Evolutionary conservation across 2,797 vertebrate genomes (phyloP).

Genomic region (Danio albolineatus): DNA sequence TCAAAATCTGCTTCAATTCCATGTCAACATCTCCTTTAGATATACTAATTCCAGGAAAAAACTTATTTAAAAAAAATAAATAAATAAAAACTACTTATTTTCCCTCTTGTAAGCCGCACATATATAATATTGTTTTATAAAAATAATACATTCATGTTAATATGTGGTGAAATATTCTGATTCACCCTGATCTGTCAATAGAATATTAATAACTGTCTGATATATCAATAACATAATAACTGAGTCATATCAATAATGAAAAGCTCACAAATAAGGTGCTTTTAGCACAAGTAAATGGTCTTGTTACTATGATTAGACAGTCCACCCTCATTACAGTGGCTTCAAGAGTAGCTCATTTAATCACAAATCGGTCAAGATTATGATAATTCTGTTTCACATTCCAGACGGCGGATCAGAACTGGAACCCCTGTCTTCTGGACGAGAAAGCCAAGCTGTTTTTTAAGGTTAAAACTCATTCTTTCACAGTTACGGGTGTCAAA

Average conservation of each 20-base stretch:
- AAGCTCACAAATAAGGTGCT: too few relatives aligned
- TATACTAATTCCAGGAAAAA: too few relatives aligned
- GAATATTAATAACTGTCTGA: too few relatives aligned
- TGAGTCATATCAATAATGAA: too few relatives aligned
- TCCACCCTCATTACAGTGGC: neutral
- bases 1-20: too few relatives aligned
- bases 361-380: neutral
- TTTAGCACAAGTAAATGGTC: neutral
- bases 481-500: neutral
- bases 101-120: too few relatives aligned
- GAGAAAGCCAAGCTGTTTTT: slow-evolving; percentile 92
- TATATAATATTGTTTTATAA: neutral
- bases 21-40: too few relatives aligned
- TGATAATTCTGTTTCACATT: slow-evolving; percentile 48
- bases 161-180: neutral
- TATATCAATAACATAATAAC: too few relatives aligned
- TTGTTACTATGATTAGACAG: neutral
- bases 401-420: slow-evolving; percentile 92
- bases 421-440: slow-evolving; percentile 93
- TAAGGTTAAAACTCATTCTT: slow-evolving; percentile 81
- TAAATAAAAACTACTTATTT: too few relatives aligned
- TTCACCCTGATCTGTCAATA: too few relatives aligned
- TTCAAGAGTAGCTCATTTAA: neutral
- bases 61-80: too few relatives aligned
- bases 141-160: neutral